A percentile compares a stretch with the other conserved stretches of the same genome.
Evolutionary conservation across 2,797 vertebrate species (phyloP).

Genomic region (Falco rusticolus): DNA sequence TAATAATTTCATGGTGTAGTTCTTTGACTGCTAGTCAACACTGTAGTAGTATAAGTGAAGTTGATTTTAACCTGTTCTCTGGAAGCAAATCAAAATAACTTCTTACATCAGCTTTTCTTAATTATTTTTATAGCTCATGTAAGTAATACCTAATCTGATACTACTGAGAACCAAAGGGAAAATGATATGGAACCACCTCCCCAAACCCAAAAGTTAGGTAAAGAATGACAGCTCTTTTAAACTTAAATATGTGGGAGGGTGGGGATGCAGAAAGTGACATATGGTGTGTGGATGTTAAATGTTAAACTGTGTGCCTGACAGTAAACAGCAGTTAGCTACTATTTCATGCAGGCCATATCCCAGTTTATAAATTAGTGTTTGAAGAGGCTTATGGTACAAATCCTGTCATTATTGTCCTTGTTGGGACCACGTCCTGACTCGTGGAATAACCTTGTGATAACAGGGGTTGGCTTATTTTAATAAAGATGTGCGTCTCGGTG

Average conservation of each 20-base stretch:
- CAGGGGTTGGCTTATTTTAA: neutral
- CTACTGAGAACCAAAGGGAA: neutral
- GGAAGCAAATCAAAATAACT: neutral
- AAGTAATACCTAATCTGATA: neutral
- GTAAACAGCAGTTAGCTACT: neutral
- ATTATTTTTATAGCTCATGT: neutral
- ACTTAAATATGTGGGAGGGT: neutral
- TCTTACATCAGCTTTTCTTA: neutral
- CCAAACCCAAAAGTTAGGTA: neutral
- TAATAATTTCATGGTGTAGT: neutral
- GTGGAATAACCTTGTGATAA: neutral
- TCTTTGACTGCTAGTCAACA: neutral
- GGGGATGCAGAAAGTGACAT: neutral
- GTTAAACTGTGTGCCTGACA: neutral
- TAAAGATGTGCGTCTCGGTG: neutral
- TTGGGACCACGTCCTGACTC: neutral
- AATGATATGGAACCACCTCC: neutral
- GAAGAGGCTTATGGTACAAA: neutral
- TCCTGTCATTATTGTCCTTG: neutral
- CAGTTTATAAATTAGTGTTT: neutral
- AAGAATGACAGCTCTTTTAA: neutral
- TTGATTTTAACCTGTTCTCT: neutral
- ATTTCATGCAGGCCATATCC: neutral
- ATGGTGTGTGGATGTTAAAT: neutral
- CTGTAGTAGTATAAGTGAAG: neutral